phyloP scores from a whole-genome alignment of 2,113 vertebrate species.

The Macaca nemestrina region DNA sequence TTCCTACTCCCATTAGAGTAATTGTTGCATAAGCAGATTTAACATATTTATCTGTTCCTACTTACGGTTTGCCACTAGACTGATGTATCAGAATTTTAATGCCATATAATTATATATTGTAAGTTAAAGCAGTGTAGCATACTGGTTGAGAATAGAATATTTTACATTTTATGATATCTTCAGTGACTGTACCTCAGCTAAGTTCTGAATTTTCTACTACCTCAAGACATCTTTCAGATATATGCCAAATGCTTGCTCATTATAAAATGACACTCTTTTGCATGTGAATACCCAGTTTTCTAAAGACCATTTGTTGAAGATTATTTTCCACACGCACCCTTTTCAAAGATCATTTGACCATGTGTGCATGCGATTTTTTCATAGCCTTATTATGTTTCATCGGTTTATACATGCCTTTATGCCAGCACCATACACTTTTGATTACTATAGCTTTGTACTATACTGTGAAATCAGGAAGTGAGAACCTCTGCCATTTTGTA shows the following conservation, averaged over 20 bases:
- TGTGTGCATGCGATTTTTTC: too few relatives aligned
- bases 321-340: too few relatives aligned
- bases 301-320: too few relatives aligned
- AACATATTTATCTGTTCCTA: constrained; percentile 75
- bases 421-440: not conserved
- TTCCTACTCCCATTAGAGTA: constrained; percentile 57
- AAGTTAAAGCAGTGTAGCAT: constrained; percentile 79
- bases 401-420: too few relatives aligned
- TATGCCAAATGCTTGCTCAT: constrained; percentile 1
- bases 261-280: too few relatives aligned
- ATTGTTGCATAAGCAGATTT: constrained; percentile 71
- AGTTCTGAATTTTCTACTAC: constrained; percentile 32
- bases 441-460: not conserved
- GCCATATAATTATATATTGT: constrained; percentile 78
- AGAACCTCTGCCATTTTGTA: not conserved
- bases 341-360: too few relatives aligned
- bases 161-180: constrained; percentile 81
- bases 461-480: not conserved
- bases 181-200: constrained; percentile 66
- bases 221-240: constrained; percentile 18
- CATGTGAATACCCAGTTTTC: too few relatives aligned
- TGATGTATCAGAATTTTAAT: constrained; percentile 79
- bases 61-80: constrained; percentile 79
- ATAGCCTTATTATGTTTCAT: too few relatives aligned
- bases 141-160: constrained; percentile 73